These are phyloP conservation scores for Ailurus styani DNA, from an alignment of 2,113 vertebrate genomes.

Conservation along the genomic window DNA sequence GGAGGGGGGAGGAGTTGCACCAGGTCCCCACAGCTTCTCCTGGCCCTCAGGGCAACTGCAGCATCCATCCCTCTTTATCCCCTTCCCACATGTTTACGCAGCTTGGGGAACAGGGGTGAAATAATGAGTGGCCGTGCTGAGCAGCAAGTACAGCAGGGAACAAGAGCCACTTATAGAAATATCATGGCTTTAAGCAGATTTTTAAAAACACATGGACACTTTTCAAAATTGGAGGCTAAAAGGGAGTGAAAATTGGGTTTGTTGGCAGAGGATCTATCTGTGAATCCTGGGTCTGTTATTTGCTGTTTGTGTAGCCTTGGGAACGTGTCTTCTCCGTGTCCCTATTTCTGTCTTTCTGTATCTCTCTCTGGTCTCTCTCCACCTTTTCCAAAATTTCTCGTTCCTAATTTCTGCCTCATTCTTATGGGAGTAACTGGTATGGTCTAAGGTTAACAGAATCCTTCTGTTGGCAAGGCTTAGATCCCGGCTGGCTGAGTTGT, in stretches of 20 bases:
- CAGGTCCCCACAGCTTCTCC: background rate
- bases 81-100: background rate
- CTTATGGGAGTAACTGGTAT: background rate
- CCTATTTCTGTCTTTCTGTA: background rate
- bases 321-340: background rate
- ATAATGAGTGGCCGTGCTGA: background rate
- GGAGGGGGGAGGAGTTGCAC: background rate
- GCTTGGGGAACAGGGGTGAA: background rate
- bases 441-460: background rate
- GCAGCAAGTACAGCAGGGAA: background rate
- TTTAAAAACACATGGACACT: background rate
- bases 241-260: background rate
- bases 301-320: background rate
- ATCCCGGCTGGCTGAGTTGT: background rate
- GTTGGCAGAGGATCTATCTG: background rate
- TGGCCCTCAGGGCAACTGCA: background rate
- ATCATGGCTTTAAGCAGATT: background rate
- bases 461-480: background rate
- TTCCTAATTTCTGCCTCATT: background rate
- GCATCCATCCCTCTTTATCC: background rate
- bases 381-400: background rate
- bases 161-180: background rate
- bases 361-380: background rate
- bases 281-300: background rate
- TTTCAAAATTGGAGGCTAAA: background rate